Conservation (phyloP, 2,888 invertebrate genomes). For the Selenia dentaria region DNA sequence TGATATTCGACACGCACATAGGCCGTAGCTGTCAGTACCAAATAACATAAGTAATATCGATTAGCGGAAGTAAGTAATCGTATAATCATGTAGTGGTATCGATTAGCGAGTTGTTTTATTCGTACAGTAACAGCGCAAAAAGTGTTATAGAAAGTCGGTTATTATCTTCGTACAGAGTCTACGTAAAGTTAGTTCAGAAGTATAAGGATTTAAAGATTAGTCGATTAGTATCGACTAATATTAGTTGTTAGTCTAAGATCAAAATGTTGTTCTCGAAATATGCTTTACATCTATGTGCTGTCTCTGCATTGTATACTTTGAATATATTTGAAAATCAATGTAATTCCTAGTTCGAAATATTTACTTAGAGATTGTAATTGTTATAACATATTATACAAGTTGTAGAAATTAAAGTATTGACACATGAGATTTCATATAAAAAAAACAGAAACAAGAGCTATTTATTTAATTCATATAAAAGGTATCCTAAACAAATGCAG, state of each 20-base stretch:
- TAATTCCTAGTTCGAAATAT: slow-evolving; percentile 7
- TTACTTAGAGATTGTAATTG: neutral
- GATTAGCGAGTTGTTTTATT: slow-evolving; percentile 8
- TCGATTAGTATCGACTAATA: slow-evolving; percentile 10
- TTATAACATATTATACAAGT: neutral
- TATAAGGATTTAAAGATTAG: neutral
- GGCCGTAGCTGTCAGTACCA: neutral
- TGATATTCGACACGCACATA: slow-evolving; percentile 4
- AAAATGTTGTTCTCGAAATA: slow-evolving; percentile 11
- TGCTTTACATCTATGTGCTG: slow-evolving; percentile 20
- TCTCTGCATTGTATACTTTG: slow-evolving; percentile 13
- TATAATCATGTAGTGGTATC: slow-evolving; percentile 2
- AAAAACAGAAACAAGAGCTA: slow-evolving; percentile 11
- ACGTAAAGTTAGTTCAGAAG: slow-evolving; percentile 13
- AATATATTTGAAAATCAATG: slow-evolving; percentile 14
- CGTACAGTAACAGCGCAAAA: slow-evolving; percentile 20
- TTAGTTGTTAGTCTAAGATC: slow-evolving; percentile 5
- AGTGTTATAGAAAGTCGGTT: slow-evolving; percentile 9
- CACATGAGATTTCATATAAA: slow-evolving; percentile 31
- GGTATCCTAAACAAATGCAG: slow-evolving; percentile 11
- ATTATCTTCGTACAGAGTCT: slow-evolving; percentile 20
- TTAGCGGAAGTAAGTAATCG: slow-evolving; percentile 1
- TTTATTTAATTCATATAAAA: slow-evolving; percentile 27
- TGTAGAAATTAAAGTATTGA: slow-evolving; percentile 20
- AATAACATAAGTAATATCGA: slow-evolving; percentile 1